A percentile compares a stretch with the other conserved stretches of the same genome.
These are phyloP conservation scores for Ciconia stormi DNA, from an alignment of 2,113 vertebrate species.

Conservation along the genomic window DNA sequence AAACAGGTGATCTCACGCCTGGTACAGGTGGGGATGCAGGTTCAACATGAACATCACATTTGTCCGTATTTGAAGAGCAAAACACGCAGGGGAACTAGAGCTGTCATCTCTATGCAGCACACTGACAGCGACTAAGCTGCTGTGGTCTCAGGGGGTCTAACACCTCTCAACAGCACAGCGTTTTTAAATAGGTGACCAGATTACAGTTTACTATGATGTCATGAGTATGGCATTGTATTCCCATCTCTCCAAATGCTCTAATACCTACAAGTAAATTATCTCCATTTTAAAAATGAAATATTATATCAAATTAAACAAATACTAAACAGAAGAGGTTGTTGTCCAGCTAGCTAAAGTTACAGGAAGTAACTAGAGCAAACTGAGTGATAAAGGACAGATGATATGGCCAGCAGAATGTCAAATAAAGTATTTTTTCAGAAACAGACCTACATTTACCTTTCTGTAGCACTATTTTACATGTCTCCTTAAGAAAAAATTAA, in stretches of 20 bases:
- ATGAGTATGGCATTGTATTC: neutral
- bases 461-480: neutral
- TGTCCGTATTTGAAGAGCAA: neutral
- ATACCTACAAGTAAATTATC: neutral
- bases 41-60: fast-evolving
- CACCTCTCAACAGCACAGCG: neutral
- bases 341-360: neutral
- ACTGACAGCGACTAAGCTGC: neutral
- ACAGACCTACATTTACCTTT: neutral
- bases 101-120: neutral
- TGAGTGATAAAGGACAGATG: neutral
- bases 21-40: neutral
- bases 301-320: neutral
- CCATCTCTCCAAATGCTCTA: neutral
- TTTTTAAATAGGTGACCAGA: neutral
- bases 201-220: neutral
- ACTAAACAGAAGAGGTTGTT: neutral
- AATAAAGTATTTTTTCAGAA: neutral
- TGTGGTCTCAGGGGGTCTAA: neutral
- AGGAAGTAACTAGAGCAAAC: neutral
- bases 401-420: neutral
- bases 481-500: neutral
- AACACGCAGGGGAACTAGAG: neutral
- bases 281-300: neutral
- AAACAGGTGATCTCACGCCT: neutral